Evolutionary conservation across 2,888 invertebrate species (phyloP), one percentile per base, ranked within the genome.

Genomic region (Dascillus cervinus): DNA sequence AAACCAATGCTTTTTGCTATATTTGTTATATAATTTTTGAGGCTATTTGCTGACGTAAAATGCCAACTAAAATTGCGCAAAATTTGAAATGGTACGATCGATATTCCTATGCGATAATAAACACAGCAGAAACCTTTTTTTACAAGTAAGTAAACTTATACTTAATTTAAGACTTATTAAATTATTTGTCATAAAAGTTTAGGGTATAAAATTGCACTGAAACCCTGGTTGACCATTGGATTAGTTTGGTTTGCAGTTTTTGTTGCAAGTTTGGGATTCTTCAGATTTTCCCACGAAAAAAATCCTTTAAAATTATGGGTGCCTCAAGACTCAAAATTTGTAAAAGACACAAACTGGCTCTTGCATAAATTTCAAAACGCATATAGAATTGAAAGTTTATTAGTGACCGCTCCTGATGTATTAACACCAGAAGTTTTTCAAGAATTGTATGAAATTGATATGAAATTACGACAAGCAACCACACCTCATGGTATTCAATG

Each of bases 291-390:
- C 37, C 76, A 79, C 56, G 84, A 85, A 63, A 82, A 77, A 53
- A 78, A 82, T 62, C 83, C 84, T 1, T 62, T 83, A 50, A 79
- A 78, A 50, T 62, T 86, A 44, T 86, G 85, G 85, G 77, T 84
- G 11, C 82, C 83, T 6, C 75, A 75, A 22, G 72, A 80, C 22
- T 82, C 82, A 0, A 73, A 78, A 37, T 85, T 82, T 55, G 70
- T 73, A 21, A 58, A 63, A 42, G 79, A 83, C 46, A 79, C 83
- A 3, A 73, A 82, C 49, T 84, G 84, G 82, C 69, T 82, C 34
- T 73, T 81, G 55, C 62, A 72, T 10, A 76, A 73, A 37, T 79
- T 81, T 58, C 73, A 77, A 34, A 73, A 72, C 28, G 77, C 74
- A 5, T 71, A 75, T 50, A 69, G 82, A 39, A 56, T 73, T 8